Evolutionary conservation across 2,888 invertebrate genomes (phyloP).

Genomic region (Metalampra italica): DNA sequence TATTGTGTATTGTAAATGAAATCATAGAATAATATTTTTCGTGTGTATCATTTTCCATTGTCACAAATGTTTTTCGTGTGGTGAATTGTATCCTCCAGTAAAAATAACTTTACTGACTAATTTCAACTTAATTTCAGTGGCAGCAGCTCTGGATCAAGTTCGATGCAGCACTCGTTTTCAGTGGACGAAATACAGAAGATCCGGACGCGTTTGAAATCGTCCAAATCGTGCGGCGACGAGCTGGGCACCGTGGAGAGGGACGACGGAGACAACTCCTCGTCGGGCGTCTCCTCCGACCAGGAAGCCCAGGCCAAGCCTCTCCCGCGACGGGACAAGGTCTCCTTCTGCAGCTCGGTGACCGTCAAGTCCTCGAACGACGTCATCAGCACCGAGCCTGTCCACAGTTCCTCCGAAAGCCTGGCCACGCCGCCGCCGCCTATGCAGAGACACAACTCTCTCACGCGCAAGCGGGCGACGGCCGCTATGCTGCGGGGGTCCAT

Average conservation of each 20-base stretch:
- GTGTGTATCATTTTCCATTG: neutral
- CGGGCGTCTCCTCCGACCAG: conserved; percentile 93
- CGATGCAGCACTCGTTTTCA: conserved; percentile 90
- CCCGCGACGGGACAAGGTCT: conserved; percentile 64
- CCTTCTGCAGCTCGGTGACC: conserved; percentile 72
- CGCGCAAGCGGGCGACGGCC: conserved; percentile 79
- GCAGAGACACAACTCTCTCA: conserved; percentile 81
- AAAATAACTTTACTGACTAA: neutral
- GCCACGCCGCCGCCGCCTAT: conserved; percentile 61
- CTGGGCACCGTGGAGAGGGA: conserved; percentile 80
- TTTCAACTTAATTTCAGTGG: conserved; percentile 68
- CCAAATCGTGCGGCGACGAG: conserved; percentile 92
- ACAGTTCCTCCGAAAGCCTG: conserved; percentile 67
- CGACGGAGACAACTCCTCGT: conserved; percentile 93
- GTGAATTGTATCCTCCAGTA: no score
- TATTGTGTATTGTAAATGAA: no score
- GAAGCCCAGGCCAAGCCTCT: conserved; percentile 65
- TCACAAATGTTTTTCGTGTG: neutral
- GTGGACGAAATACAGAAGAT: conserved; percentile 94
- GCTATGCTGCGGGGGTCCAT: conserved; percentile 71
- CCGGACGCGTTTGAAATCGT: conserved; percentile 89
- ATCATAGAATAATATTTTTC: no score
- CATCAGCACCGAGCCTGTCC: conserved; percentile 75
- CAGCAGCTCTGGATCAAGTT: conserved; percentile 85
- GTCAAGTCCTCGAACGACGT: conserved; percentile 74